Conservation (phyloP, 2,113 vertebrate species). For the Trematomus loennbergii region DNA sequence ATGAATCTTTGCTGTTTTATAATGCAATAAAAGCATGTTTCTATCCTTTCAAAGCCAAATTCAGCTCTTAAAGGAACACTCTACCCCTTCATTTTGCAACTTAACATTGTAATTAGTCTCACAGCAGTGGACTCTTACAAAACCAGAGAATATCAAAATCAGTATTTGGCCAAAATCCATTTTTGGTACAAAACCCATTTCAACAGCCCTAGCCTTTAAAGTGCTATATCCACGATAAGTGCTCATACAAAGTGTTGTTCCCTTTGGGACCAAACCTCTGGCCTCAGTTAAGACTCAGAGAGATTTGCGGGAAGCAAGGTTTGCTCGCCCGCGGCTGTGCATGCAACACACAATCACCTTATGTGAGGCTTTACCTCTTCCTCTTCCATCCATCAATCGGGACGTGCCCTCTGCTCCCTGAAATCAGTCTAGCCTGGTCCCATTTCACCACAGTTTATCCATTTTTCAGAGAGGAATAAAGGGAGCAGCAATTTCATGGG, state of each 20-base stretch:
- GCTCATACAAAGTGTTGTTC: constrained; percentile 69
- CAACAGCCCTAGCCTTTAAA: constrained; percentile 52
- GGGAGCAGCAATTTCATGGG: constrained; percentile 8
- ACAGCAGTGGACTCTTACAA: constrained; percentile 6
- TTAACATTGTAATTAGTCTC: constrained; percentile 11
- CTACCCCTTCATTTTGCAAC: not conserved
- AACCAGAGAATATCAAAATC: constrained; percentile 14
- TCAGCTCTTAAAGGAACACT: not conserved
- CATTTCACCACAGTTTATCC: constrained; percentile 68
- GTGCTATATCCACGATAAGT: constrained; percentile 71
- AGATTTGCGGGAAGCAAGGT: constrained; percentile 66
- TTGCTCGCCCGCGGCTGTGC: constrained; percentile 54
- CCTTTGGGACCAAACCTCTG: constrained; percentile 67
- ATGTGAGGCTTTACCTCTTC: constrained; percentile 61
- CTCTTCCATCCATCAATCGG: constrained; percentile 71
- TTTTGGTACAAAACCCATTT: constrained; percentile 44
- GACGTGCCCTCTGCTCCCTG: constrained; percentile 70
- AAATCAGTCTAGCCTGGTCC: constrained; percentile 66
- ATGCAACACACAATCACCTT: constrained; percentile 61
- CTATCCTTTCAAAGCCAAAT: not conserved
- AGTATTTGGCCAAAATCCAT: constrained; percentile 25
- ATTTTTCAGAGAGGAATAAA: constrained; percentile 39
- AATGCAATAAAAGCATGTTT: not conserved
- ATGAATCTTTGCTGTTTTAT: constrained; percentile 3
- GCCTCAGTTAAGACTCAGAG: constrained; percentile 69